Evolutionary conservation across 2,113 vertebrate species (phyloP).

Genomic region (Cryptotis parvus): DNA sequence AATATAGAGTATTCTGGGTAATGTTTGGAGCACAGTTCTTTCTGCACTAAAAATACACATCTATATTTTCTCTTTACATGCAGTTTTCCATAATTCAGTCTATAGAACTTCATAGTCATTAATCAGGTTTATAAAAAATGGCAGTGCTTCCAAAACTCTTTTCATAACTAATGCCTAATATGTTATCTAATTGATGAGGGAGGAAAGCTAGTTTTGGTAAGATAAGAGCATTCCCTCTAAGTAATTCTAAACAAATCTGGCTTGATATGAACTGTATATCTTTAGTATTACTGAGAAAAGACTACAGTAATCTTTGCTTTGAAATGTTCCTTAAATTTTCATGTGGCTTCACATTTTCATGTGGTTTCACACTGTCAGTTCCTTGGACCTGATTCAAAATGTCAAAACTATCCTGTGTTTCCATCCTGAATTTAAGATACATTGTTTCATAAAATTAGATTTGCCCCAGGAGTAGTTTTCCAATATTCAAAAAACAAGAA

Average conservation of each 20-base stretch:
- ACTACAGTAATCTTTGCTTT: slow-evolving; percentile 64
- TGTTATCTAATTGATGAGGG: slow-evolving; percentile 53
- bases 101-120: slow-evolving; percentile 13
- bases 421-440: slow-evolving; percentile 23
- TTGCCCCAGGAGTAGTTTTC: not conserved
- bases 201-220: slow-evolving; percentile 42
- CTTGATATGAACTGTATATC: slow-evolving; percentile 51
- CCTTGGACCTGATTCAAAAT: slow-evolving; percentile 60
- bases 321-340: slow-evolving; percentile 60
- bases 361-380: slow-evolving; percentile 32
- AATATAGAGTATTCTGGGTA: not conserved
- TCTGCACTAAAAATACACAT: not conserved
- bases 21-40: not conserved
- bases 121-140: slow-evolving; percentile 47
- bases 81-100: not conserved
- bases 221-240: not conserved
- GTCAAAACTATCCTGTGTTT: slow-evolving; percentile 44
- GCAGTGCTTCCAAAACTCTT: slow-evolving; percentile 35
- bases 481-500: not conserved
- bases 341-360: slow-evolving; percentile 49
- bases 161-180: slow-evolving; percentile 25
- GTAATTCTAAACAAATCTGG: slow-evolving; percentile 58
- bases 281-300: slow-evolving; percentile 63
- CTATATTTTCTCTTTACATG: slow-evolving; percentile 22
- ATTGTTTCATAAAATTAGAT: slow-evolving; percentile 27